Base-by-base conservation (phyloP, 2,797 vertebrate species). In the Pagetopsis macropterus region DNA sequence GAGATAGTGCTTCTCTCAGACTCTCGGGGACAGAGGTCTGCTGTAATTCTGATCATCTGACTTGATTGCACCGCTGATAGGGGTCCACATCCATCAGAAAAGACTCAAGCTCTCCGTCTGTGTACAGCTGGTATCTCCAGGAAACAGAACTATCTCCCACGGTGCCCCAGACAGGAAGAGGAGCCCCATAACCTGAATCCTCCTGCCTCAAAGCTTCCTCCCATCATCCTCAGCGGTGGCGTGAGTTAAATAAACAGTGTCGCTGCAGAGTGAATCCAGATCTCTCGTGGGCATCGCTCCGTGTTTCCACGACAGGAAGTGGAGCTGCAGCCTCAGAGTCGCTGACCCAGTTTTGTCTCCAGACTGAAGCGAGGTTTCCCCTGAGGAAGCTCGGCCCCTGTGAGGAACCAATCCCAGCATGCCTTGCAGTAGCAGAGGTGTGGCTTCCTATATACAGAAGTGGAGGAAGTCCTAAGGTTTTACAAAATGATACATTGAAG, bases 321-420 rank as follows among this genome's bases (percentile, higher is more conserved):
- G 56, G 76, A 75, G 75, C 67, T 79, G 55, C 75, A 87, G 70
- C 84, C 78, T 84, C 57, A 87, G 68, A 84, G 76, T 83, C 55
- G 1, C 33, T 89, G 92, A 81, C 89, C 91, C 85, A 91, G 85
- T 91, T 92, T 89, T 78, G 79, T 84, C 81, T 88, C 2, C 57
- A 89, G 73, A 85, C 84, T 81, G 71, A 79, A 70, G 72, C 79
- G 84, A 86, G 83, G 81, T 84, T 82, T 62, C 81, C 88, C 88
- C 89, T 76, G 77, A 81, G 88, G 91, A 88, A 72, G 60, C 88
- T 83, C 75, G 68, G 77, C 90, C 90, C 89, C 91, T 5, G 84
- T 57, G 87, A 88, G 75, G 76, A 84, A 90, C 88, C 90, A 91
- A 85, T 91, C 85, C 82, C 83, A 76, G 79, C 60, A 73, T 80